Conservation (phyloP, 2,113 vertebrate genomes). For the Otus sunia region DNA sequence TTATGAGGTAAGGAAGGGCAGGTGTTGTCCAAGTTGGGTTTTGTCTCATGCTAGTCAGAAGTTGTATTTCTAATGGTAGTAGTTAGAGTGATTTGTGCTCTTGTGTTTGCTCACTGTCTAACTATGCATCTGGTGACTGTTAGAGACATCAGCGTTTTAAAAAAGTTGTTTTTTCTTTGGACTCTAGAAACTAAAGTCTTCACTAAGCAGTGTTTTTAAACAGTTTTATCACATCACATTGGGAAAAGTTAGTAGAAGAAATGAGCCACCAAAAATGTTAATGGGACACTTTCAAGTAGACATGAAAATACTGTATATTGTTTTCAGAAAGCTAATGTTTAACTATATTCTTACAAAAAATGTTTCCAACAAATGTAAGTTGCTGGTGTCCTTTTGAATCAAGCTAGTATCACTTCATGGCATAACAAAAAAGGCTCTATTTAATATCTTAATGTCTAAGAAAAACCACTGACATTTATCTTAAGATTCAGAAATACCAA, state of each 20-base stretch:
- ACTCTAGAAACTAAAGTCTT: not conserved
- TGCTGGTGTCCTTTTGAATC: not conserved
- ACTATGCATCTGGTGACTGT: not conserved
- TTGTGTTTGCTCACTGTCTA: not conserved
- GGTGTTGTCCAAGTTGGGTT: not conserved
- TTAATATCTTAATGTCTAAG: not conserved
- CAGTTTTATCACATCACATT: not conserved
- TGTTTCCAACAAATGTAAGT: not conserved
- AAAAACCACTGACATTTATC: not conserved
- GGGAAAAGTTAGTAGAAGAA: not conserved
- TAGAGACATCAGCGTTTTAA: not conserved
- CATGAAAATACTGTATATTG: not conserved
- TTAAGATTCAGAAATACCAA: not conserved
- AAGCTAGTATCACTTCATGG: not conserved
- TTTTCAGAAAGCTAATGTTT: not conserved
- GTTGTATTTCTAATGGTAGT: not conserved
- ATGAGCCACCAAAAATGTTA: not conserved
- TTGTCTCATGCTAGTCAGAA: not conserved
- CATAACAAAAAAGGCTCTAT: not conserved
- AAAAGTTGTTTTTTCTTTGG: not conserved
- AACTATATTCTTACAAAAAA: not conserved
- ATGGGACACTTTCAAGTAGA: not conserved
- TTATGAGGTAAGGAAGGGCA: not conserved
- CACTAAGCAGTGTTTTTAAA: not conserved
- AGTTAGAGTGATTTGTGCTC: not conserved